phyloP scores from a whole-genome alignment of 2,888 invertebrate genomes.

The Nymphalis c-album region DNA sequence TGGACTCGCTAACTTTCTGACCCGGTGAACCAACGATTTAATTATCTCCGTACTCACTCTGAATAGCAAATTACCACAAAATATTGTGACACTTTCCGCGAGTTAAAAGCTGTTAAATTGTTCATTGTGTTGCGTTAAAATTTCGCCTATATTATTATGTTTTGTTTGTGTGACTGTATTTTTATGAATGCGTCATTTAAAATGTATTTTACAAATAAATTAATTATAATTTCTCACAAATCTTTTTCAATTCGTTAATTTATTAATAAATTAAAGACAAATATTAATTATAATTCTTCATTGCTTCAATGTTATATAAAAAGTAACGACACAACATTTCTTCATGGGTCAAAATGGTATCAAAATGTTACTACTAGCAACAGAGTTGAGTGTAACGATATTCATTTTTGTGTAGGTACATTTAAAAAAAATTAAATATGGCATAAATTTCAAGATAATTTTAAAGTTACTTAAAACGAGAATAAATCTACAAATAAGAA shows the following conservation, averaged over 20 bases:
- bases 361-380: background rate
- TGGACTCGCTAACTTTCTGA: slow-evolving; percentile 41
- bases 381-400: no score
- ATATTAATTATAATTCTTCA: background rate
- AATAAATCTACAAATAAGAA: no score
- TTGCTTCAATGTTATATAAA: background rate
- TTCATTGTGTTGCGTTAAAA: slow-evolving; percentile 15
- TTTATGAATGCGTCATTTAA: background rate
- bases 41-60: slow-evolving; percentile 35
- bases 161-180: background rate
- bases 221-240: background rate
- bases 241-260: no score
- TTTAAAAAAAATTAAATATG: no score
- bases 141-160: slow-evolving; percentile 2
- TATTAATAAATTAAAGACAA: background rate
- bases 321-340: background rate
- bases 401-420: no score
- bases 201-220: background rate
- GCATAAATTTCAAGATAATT: no score
- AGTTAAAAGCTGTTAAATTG: slow-evolving; percentile 39
- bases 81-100: slow-evolving; percentile 22
- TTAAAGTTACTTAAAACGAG: no score
- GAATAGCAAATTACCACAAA: slow-evolving; percentile 33
- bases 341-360: background rate
- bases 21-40: slow-evolving; percentile 41